Evolutionary conservation across 1,140 invertebrate genomes (phyloP).

Genomic region (Macrosteles quadrilineatus): DNA sequence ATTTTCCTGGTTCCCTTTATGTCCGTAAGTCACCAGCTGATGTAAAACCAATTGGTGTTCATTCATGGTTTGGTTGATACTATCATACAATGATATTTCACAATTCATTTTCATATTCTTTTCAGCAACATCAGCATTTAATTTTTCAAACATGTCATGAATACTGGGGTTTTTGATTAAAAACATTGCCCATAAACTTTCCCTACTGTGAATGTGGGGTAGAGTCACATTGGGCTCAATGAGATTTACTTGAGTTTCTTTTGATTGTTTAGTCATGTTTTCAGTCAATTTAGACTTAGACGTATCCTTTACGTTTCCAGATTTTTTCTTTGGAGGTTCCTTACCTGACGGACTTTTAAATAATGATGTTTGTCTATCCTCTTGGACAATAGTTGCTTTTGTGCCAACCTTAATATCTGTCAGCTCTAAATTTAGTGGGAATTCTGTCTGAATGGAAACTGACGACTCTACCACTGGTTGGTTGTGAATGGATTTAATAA

Average conservation of each 20-base stretch:
- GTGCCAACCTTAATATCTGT: background rate
- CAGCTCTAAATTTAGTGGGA: background rate
- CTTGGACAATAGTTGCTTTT: background rate
- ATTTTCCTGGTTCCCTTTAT: background rate
- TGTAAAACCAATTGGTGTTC: background rate
- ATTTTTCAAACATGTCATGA: background rate
- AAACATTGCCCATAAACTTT: conserved; percentile 1
- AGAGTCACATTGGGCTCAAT: background rate
- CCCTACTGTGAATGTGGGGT: background rate
- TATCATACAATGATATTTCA: background rate
- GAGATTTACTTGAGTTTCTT: conserved; percentile 10
- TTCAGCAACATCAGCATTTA: background rate
- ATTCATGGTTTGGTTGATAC: background rate
- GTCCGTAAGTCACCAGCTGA: background rate
- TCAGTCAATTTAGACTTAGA: background rate
- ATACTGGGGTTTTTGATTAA: background rate
- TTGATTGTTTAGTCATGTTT: background rate
- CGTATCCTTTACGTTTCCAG: background rate
- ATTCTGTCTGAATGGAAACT: background rate
- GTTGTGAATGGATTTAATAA: background rate
- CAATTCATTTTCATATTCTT: background rate
- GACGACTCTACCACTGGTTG: background rate
- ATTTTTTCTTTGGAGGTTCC: background rate
- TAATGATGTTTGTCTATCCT: background rate
- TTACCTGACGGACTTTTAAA: background rate